Base-by-base conservation (phyloP, 2,888 invertebrate genomes). In the Metellina segmentata region DNA sequence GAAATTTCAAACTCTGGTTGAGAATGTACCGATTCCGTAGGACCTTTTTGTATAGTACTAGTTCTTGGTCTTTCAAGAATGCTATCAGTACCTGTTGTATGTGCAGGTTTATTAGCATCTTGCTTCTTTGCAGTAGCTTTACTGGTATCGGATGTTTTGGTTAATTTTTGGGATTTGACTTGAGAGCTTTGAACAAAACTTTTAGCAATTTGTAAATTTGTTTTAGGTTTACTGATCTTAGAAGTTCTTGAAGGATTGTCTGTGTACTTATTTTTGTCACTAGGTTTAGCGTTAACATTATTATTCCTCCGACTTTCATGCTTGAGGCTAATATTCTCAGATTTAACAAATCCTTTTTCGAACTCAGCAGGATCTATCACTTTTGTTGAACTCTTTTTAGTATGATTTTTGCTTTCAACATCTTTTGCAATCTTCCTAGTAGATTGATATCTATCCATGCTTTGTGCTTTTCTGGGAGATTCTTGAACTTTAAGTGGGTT, bases 131-230 rank as follows among this genome's bases (percentile, higher is more conserved):
- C 61, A 70, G 11, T 51, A 53, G 48, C 16, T 82, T 71, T 77
- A 20, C 4, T 19, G 19, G 51, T 52, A 77, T 88, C 49, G 19
- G 75, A 20, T 20, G 19, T 7, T 51, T 70, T 77, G 7, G 51
- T 48, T 19, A 51, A 7, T 9, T 89, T 81, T 49, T 49, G 11
- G 16, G 75, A 72, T 53, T 79, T 83, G 52, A 48, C 9, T 34
- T 70, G 49, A 52, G 78, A 19, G 61, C 69, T 87, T 78, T 87
- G 51, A n/a, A 91, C 83, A 91, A 91, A 91, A 20, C 91, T 91
- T 87, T 91, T 91, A 69, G 91, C 91, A n/a, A 91, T 87, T 79
- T 91, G 81, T 20, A 75, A 82, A 88, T 87, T 91, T 13, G 82
- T 87, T 79, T 79, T 87, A 19, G 74, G 49, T 51, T 88, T 81